Evolutionary conservation across 2,113 vertebrate species (phyloP), one percentile per base, ranked within the genome.

Genomic region (Pandion haliaetus): DNA sequence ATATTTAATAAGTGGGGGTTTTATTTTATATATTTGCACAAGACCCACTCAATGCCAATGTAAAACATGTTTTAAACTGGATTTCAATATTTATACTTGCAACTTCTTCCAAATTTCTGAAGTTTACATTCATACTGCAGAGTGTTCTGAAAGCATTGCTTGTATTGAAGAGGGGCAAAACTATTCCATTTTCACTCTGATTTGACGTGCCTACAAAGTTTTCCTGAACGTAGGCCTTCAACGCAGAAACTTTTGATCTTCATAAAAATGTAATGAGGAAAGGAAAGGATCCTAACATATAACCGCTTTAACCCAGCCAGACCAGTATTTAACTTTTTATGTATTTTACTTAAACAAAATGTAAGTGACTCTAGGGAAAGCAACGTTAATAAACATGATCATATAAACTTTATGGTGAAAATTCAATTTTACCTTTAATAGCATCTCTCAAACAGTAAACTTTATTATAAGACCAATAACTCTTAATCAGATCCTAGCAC

Each of bases 381-480:
- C 65, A 97, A 92, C 1, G 10, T 95, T 89, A 97, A 97, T 95
- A 97, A 97, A 97, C 81, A 89, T 36, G 54, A 93, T 70, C 81
- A 80, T 91, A 96, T 95, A 95, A 95, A 91, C 36, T 97, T 96
- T 44, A 94, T 2, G 20, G 66, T 87, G 54, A 97, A 97, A 97
- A 95, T 94, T 95, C 89, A 95, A 96, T 96, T 96, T 95, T 66
- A 91, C 86, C 49, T 95, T 97, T 95, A 95, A 97, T 70, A 87
- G 77, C 0, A 0, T 90, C 66, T 89, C 81, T 95, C 61, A 90
- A 95, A 94, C 50, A 95, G 42, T 94, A 97, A 97, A 94, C 28
- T 93, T 95, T 95, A 92, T 80, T 96, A 62, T 87, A 93, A 80
- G 58, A 55, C 36, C 65, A 89, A 31, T 86, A 97, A 85, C 42